A percentile compares a stretch with the other conserved stretches of the same genome.
Conservation (phyloP, 2,797 vertebrate species). For the Lepilemur ruficaudatus region DNA sequence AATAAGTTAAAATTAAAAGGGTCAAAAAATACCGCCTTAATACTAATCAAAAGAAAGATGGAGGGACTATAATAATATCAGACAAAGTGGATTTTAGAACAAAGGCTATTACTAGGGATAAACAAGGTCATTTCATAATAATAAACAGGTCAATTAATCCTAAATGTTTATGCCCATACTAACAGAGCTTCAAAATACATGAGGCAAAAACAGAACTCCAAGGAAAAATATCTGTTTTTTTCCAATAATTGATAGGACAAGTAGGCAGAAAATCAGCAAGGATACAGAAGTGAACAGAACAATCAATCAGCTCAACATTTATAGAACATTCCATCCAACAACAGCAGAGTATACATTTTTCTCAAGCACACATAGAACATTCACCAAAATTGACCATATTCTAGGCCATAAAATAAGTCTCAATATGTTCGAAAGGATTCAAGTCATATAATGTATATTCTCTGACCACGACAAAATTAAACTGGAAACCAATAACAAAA, state of each 20-base stretch:
- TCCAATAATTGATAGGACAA: not conserved
- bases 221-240: not conserved
- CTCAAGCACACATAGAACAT: conserved; percentile 16
- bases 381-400: not conserved
- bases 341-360: not conserved
- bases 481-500: conserved; percentile 19
- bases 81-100: not conserved
- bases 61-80: not conserved
- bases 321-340: not conserved
- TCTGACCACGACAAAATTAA: conserved; percentile 22
- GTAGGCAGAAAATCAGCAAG: conserved; percentile 14
- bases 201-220: not conserved
- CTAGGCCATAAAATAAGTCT: not conserved
- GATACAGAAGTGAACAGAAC: not conserved
- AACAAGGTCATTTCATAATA: conserved; percentile 17
- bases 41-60: not conserved
- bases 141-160: not conserved
- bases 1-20: conserved; percentile 15
- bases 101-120: conserved; percentile 17
- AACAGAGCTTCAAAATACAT: conserved; percentile 19
- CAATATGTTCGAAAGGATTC: conserved; percentile 30
- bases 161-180: not conserved
- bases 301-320: not conserved
- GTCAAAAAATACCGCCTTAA: not conserved
- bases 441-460: not conserved